Evolutionary conservation across 2,888 invertebrate genomes (phyloP).

Genomic region (Drosophila paranaensis): DNA sequence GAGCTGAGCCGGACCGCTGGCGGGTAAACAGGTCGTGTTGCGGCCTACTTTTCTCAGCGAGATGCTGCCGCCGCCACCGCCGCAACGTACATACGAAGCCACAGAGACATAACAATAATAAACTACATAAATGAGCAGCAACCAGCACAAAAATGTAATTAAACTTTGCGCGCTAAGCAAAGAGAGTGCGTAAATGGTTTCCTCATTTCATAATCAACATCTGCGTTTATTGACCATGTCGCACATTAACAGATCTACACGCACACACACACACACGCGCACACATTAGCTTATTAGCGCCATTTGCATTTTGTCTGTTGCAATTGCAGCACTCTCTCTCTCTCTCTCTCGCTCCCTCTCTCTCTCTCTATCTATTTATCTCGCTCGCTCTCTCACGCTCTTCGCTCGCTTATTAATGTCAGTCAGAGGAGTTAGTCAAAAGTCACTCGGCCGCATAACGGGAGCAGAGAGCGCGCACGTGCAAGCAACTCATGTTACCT

Average conservation of each 20-base stretch:
- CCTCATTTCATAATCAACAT: conserved; percentile 74
- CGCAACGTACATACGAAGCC: conserved; percentile 3
- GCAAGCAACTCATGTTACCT: conserved; percentile 50
- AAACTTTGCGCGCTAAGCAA: conserved; percentile 52
- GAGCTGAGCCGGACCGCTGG: conserved; percentile 14
- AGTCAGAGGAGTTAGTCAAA: conserved; percentile 45
- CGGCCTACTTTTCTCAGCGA: conserved; percentile 65
- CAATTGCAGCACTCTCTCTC: conserved; percentile 27
- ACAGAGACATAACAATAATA: conserved; percentile 40
- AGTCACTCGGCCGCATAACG: conserved; percentile 73
- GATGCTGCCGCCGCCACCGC: conserved; percentile 47
- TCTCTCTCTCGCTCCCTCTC: background rate
- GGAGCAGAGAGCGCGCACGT: conserved; percentile 49
- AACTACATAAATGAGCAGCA: conserved; percentile 61
- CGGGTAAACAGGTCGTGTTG: conserved; percentile 64
- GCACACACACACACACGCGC: conserved; percentile 1
- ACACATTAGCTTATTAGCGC: conserved; percentile 54
- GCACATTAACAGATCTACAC: conserved; percentile 24
- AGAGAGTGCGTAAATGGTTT: conserved; percentile 57
- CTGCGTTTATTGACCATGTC: conserved; percentile 63
- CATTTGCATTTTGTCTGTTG: conserved; percentile 51
- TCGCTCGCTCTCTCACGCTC: background rate
- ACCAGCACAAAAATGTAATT: conserved; percentile 63
- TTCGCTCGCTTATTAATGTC: conserved; percentile 26
- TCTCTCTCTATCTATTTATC: no score